Base-by-base conservation (phyloP, 2,888 invertebrate species). In the Agrochola lota region DNA sequence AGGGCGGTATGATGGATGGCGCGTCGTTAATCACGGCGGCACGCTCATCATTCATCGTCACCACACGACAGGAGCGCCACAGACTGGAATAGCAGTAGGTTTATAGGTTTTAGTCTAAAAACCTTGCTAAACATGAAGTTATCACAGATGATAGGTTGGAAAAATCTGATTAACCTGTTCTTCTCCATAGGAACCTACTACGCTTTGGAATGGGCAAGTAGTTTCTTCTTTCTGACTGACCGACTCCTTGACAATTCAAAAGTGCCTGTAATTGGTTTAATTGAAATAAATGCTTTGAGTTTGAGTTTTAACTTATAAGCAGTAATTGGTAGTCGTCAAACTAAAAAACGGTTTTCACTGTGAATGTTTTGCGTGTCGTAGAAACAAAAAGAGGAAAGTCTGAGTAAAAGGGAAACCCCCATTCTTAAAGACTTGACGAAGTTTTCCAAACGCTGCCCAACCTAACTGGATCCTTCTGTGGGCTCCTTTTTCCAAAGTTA, bases 21-120 rank as follows among this genome's bases (percentile, higher is more conserved):
- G 83, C 85, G 89, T 94, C 94, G 94, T 94, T 94, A 94, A 94
- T 94, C 94, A 94, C 94, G 83, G 89, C 85, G 85, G 77, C 85
- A 66, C 68, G 86, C 84, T 89, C 90, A 90, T 90, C 90, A 90
- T 90, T 90, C 90, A 90, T 90, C 89, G 89, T 89, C 90, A 88
- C 85, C 80, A 67, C 81, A 82, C 81, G 81, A 86, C 82, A 83
- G 81, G 67, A 64, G 66, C 26, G 80, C 23, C 74, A 82, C 74
- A 87, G 86, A 2, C 55, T 71, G 7, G 6, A 8, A 57, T 71
- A 46, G 4, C 80, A 80, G 87, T 80, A 84, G 85, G 71, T 77
- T 70, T 43, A 77, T 66, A 23, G 2, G 15, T 43, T 46, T 23
- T 17, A 35, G 23, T 15, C 1, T 23, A 20, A 60, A 72, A 26